Conservation (phyloP, 2,113 vertebrate species). For the Colaptes auratus region DNA sequence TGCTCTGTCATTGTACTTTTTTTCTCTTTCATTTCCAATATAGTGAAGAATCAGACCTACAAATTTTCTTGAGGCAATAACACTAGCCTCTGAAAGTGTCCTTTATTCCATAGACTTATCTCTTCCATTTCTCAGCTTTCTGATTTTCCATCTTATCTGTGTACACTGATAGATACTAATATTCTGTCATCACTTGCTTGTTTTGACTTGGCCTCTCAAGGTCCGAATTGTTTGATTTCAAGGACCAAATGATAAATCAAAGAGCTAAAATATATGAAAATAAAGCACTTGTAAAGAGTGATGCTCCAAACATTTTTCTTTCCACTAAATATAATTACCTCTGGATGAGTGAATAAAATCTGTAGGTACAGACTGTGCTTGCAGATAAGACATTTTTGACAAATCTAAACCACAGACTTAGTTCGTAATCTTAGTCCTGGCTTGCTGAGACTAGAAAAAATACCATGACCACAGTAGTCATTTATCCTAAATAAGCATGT, state of each 20-base stretch:
- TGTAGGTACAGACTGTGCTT: neutral
- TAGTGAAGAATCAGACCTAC: neutral
- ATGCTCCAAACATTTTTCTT: neutral
- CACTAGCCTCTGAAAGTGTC: neutral
- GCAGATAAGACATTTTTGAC: neutral
- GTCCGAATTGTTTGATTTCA: neutral
- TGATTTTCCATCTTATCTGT: neutral
- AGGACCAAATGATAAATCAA: neutral
- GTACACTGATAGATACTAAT: neutral
- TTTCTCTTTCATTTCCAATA: neutral
- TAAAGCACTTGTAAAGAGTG: neutral
- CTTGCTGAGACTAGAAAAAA: neutral
- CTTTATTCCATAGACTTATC: neutral
- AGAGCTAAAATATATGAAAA: slow-evolving; percentile 1
- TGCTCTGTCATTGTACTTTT: neutral
- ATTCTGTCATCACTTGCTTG: neutral
- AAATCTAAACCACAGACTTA: neutral
- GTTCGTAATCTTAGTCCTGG: neutral
- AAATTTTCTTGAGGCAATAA: neutral
- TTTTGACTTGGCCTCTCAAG: neutral
- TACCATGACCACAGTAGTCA: neutral
- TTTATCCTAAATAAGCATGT: neutral
- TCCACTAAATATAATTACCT: neutral
- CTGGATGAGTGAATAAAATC: neutral
- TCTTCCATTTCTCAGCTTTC: neutral